These are phyloP conservation scores for Acropora tenuis DNA, from an alignment of 64 coral and sea anemone species.

Conservation along the genomic window DNA sequence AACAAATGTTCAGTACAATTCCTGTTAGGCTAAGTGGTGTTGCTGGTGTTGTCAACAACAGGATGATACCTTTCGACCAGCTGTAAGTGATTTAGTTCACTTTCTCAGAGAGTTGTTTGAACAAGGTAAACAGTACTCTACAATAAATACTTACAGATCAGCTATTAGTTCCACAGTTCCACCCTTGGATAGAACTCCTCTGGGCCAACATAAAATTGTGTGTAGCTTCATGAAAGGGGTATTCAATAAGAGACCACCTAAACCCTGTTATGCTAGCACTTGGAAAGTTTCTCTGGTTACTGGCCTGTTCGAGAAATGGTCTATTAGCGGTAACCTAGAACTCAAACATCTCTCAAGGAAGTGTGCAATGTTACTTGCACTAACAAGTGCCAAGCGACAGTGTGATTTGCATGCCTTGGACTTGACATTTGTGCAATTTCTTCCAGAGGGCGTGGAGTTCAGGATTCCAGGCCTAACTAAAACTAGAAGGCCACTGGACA, in stretches of 20 bases:
- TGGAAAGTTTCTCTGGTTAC: conserved; percentile 38
- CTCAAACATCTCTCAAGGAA: neutral
- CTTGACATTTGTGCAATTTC: neutral
- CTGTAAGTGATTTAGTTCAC: neutral
- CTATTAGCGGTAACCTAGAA: neutral
- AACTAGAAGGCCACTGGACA: neutral
- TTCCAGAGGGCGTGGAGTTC: neutral
- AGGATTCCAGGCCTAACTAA: neutral
- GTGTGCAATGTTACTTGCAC: conserved; percentile 5
- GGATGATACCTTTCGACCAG: neutral
- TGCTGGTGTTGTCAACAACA: neutral
- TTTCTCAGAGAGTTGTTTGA: neutral
- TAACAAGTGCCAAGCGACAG: neutral
- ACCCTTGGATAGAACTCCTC: neutral
- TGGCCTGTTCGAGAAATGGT: neutral
- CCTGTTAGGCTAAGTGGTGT: neutral
- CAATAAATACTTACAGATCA: neutral
- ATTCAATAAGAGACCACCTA: conserved; percentile 16
- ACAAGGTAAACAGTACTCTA: neutral
- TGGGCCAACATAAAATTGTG: neutral
- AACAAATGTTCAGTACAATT: neutral
- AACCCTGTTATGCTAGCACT: conserved; percentile 22
- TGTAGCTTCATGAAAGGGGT: conserved; percentile 24
- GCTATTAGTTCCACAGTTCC: neutral
- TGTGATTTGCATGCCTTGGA: neutral